These are phyloP conservation scores for Globodera rostochiensis DNA, from an alignment of 1,140 invertebrate genomes.

Conservation along the genomic window DNA sequence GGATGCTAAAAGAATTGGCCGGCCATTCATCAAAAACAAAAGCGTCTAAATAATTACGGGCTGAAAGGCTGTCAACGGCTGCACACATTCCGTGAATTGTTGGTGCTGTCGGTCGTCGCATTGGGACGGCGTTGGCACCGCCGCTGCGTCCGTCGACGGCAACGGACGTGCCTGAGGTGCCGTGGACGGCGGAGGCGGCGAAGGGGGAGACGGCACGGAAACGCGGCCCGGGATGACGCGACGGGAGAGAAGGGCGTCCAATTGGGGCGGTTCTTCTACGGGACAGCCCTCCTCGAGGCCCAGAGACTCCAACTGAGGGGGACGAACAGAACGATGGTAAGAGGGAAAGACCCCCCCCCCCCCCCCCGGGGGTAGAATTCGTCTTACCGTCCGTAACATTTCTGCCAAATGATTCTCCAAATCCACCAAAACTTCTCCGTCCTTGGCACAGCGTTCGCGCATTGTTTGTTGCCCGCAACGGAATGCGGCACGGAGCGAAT, in stretches of 20 bases:
- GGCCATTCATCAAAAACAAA: neutral
- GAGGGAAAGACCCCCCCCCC: too few species aligned
- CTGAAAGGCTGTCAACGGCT: slow-evolving; percentile 60
- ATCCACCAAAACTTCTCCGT: slow-evolving; percentile 5
- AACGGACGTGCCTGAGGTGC: slow-evolving; percentile 49
- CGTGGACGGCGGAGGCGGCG: neutral
- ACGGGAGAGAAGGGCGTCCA: slow-evolving; percentile 53
- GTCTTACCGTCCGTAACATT: neutral
- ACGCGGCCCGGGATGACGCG: slow-evolving; percentile 32
- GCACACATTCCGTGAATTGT: slow-evolving; percentile 53
- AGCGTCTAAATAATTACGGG: slow-evolving; percentile 21
- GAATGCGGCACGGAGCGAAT: slow-evolving; percentile 55
- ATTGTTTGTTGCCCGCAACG: slow-evolving; percentile 55
- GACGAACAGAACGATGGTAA: neutral
- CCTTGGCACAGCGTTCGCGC: slow-evolving; percentile 41
- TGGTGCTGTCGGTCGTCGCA: slow-evolving; percentile 55
- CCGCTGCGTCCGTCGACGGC: slow-evolving; percentile 9
- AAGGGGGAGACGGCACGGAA: neutral
- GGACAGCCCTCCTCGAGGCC: slow-evolving; percentile 64
- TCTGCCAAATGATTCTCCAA: slow-evolving; percentile 1
- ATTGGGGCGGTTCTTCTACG: slow-evolving; percentile 45
- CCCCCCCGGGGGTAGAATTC: too few species aligned
- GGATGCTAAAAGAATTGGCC: slow-evolving; percentile 40
- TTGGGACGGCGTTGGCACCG: neutral
- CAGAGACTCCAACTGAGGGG: slow-evolving; percentile 51